Evolutionary conservation across 1,140 invertebrate genomes (phyloP).

Genomic region (Drosophila seguyi): DNA sequence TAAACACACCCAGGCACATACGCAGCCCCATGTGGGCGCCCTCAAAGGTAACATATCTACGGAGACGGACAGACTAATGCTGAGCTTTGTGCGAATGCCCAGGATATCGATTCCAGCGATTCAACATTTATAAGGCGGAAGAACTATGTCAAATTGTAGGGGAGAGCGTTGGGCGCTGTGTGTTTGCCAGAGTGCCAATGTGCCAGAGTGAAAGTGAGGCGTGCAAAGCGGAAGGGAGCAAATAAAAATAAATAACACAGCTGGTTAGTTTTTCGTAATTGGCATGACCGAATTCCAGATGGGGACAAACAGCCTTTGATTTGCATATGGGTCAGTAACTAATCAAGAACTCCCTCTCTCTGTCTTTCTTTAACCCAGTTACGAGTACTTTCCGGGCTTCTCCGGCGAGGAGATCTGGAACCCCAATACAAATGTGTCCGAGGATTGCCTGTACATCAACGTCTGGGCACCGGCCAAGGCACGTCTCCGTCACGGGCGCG

Average conservation of each 20-base stretch:
- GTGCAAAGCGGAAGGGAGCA: slow-evolving; percentile 66
- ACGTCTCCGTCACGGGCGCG: slow-evolving; percentile 88
- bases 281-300: slow-evolving; percentile 59
- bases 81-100: slow-evolving; percentile 57
- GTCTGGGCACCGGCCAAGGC: slow-evolving; percentile 94
- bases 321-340: slow-evolving; percentile 52
- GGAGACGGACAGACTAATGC: slow-evolving; percentile 36
- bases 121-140: slow-evolving; percentile 77
- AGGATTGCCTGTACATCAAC: slow-evolving; percentile 97
- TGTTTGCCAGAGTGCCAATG: slow-evolving; percentile 27
- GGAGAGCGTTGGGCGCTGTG: background rate
- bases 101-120: slow-evolving; percentile 71
- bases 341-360: slow-evolving; percentile 19
- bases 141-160: slow-evolving; percentile 66
- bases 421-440: slow-evolving; percentile 95
- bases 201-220: too few relatives aligned
- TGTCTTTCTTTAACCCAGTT: slow-evolving; percentile 78
- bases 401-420: slow-evolving; percentile 98
- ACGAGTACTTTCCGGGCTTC: slow-evolving; percentile 95
- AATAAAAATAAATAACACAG: slow-evolving; percentile 83
- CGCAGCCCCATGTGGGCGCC: slow-evolving; percentile 13
- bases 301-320: slow-evolving; percentile 43
- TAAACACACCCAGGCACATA: slow-evolving; percentile 68
- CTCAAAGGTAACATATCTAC: slow-evolving; percentile 28
- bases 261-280: slow-evolving; percentile 74